Evolutionary conservation across 2,113 vertebrate species (phyloP).

Genomic region (Heliornis fulica): DNA sequence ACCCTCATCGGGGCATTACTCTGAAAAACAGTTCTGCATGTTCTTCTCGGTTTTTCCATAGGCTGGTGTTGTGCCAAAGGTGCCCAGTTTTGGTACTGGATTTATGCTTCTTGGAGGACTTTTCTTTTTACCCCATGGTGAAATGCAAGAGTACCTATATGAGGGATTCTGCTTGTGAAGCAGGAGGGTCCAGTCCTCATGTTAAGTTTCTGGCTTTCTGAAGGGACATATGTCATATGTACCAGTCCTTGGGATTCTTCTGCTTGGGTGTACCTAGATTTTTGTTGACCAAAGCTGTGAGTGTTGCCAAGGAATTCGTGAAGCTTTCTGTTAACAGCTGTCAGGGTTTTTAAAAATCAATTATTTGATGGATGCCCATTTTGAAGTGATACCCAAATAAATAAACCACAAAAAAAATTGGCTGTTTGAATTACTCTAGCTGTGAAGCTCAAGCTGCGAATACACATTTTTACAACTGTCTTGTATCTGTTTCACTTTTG

Average conservation of each 20-base stretch:
- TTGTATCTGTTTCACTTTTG: not conserved
- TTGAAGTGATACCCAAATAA: not conserved
- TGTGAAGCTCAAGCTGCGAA: not conserved
- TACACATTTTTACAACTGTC: not conserved
- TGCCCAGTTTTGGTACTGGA: not conserved
- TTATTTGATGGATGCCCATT: not conserved
- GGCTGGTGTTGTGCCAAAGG: not conserved
- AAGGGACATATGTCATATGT: not conserved
- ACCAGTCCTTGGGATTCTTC: not conserved
- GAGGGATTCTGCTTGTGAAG: not conserved
- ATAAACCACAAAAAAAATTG: not conserved
- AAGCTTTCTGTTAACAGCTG: not conserved
- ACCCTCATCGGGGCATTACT: not conserved
- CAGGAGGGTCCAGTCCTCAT: not conserved
- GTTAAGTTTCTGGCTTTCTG: not conserved
- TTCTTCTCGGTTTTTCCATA: not conserved
- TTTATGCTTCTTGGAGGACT: not conserved
- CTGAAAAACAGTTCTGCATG: accelerated
- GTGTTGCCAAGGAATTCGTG: not conserved
- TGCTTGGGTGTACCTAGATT: not conserved
- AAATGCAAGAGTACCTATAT: not conserved
- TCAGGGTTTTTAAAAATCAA: not conserved
- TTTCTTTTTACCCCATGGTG: not conserved
- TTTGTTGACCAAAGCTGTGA: not conserved
- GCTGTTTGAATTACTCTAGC: not conserved